These are phyloP conservation scores for Netelia fuscicornis DNA, from an alignment of 2,888 invertebrate species.

Conservation along the genomic window DNA sequence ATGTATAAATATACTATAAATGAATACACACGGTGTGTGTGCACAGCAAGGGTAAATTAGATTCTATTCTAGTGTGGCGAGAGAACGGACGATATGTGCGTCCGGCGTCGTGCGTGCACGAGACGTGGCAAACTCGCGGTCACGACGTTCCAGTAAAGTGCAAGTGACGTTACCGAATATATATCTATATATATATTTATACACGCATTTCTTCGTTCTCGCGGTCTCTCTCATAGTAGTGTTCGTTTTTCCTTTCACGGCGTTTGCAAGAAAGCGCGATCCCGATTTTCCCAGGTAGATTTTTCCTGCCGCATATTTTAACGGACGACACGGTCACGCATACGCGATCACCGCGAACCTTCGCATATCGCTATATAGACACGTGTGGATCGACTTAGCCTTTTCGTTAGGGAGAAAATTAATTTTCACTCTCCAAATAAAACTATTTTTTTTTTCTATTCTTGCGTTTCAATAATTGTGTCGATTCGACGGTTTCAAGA, in stretches of 20 bases:
- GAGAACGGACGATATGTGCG: slow-evolving; percentile 63
- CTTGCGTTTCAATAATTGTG: no score
- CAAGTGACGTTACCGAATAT: slow-evolving; percentile 33
- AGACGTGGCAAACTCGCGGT: slow-evolving; percentile 34
- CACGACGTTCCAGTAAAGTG: slow-evolving; percentile 52
- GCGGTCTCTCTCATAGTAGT: slow-evolving; percentile 43
- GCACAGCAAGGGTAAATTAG: slow-evolving; percentile 65
- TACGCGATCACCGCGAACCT: slow-evolving; percentile 66
- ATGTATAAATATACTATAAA: slow-evolving; percentile 62
- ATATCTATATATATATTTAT: slow-evolving; percentile 1
- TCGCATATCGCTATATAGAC: slow-evolving; percentile 27
- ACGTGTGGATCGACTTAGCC: not conserved
- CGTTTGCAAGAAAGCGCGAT: slow-evolving; percentile 63
- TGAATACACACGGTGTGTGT: slow-evolving; percentile 55
- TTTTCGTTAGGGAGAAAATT: slow-evolving; percentile 16
- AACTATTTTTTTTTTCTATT: no score
- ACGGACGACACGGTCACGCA: slow-evolving; percentile 75
- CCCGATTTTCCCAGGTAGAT: slow-evolving; percentile 82
- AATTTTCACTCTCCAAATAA: not conserved
- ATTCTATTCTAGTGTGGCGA: slow-evolving; percentile 66
- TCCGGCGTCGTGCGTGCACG: slow-evolving; percentile 67
- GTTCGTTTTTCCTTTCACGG: slow-evolving; percentile 36
- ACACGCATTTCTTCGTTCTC: slow-evolving; percentile 18
- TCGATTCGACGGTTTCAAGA: no score
- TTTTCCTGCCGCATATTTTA: slow-evolving; percentile 78